phyloP scores from a whole-genome alignment of 2,113 vertebrate species.

The Parus major region DNA sequence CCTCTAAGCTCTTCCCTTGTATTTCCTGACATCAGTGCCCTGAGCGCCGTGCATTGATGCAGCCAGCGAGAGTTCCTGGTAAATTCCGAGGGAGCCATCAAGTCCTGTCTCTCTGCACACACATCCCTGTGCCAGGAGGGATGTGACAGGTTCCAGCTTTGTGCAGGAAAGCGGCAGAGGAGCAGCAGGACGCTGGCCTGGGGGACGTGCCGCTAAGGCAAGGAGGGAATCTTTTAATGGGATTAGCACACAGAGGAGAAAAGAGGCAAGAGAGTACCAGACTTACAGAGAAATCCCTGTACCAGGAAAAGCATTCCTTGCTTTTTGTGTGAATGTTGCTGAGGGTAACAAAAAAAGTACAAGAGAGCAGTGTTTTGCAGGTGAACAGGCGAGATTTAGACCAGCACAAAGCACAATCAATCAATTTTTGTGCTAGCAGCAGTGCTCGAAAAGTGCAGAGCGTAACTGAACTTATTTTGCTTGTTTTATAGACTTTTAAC shows the following conservation, averaged over 20 bases:
- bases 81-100: not conserved
- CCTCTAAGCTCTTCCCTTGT: not conserved
- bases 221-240: not conserved
- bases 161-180: not conserved
- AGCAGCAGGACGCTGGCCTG: not conserved
- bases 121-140: not conserved
- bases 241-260: not conserved
- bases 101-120: rapidly evolving
- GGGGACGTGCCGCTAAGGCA: not conserved
- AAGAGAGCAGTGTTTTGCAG: conserved; percentile 22
- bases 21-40: not conserved
- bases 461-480: not conserved
- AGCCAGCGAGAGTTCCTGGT: not conserved
- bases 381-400: conserved; percentile 13
- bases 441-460: not conserved
- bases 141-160: not conserved
- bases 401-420: conserved; percentile 22
- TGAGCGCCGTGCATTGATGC: rapidly evolving
- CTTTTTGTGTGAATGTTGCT: not conserved
- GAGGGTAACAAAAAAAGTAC: conserved; percentile 45
- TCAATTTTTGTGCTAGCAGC: conserved; percentile 47
- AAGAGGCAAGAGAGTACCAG: not conserved
- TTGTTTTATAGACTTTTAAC: conserved; percentile 33
- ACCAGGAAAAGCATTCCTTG: not conserved
- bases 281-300: conserved; percentile 8